Conservation (phyloP, 2,888 invertebrate species). For the Epistrophe eligans region DNA sequence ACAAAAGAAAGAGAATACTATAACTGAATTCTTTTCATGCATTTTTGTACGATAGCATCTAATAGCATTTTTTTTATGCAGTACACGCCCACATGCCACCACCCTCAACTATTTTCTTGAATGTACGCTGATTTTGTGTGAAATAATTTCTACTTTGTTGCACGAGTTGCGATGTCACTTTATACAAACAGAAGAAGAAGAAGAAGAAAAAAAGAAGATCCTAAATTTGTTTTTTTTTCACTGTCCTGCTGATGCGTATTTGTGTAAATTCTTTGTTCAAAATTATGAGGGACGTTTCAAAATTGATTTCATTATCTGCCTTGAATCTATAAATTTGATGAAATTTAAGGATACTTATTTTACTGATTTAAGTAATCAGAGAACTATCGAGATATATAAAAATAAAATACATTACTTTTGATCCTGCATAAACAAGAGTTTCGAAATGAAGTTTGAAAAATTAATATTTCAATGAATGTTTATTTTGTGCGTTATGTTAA, state of each 20-base stretch:
- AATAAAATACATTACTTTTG: not conserved
- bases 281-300: not conserved
- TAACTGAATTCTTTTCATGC: slow-evolving; percentile 31
- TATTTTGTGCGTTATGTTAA: no score
- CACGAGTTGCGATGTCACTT: slow-evolving; percentile 18
- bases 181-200: not conserved
- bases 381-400: not conserved
- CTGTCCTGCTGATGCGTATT: not conserved
- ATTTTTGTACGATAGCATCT: slow-evolving; percentile 5
- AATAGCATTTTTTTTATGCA: slow-evolving; percentile 13
- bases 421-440: not conserved
- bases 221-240: not conserved
- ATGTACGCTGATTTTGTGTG: slow-evolving; percentile 27
- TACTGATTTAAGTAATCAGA: not conserved
- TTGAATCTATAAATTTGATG: slow-evolving; percentile 7
- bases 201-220: not conserved
- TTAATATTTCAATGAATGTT: no score
- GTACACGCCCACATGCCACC: not conserved
- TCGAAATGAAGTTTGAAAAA: no score
- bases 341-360: not conserved
- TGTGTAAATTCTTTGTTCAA: not conserved
- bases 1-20: slow-evolving; percentile 2
- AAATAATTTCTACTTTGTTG: slow-evolving; percentile 16
- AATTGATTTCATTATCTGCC: slow-evolving; percentile 12
- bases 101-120: not conserved